These are phyloP conservation scores for Aix galericulata DNA, from an alignment of 2,113 vertebrate species.

Conservation along the genomic window DNA sequence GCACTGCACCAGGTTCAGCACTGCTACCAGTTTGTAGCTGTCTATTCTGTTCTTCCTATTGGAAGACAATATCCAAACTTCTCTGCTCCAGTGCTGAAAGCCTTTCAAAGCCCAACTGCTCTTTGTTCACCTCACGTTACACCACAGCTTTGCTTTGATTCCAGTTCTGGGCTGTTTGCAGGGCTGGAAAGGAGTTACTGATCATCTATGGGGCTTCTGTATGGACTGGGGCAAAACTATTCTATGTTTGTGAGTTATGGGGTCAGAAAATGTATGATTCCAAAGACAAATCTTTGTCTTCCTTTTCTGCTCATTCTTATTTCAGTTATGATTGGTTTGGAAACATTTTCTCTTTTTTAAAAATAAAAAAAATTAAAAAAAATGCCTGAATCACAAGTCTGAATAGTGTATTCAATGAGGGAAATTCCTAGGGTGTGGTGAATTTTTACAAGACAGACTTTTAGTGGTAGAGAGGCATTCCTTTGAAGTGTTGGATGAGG, in stretches of 20 bases:
- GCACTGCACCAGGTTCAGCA: neutral
- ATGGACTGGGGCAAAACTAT: neutral
- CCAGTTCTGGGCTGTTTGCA: neutral
- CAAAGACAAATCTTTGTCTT: neutral
- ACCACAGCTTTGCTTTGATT: neutral
- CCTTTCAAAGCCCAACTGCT: neutral
- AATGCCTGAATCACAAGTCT: neutral
- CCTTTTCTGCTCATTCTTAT: neutral
- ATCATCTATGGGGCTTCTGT: neutral
- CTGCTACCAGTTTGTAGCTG: neutral
- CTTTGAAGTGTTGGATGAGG: constrained; percentile 46
- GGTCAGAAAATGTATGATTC: neutral
- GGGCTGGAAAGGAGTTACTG: neutral
- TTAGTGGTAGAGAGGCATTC: constrained; percentile 21
- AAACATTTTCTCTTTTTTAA: neutral
- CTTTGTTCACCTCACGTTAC: neutral
- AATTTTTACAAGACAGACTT: constrained; percentile 53
- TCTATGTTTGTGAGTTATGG: neutral
- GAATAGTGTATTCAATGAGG: neutral
- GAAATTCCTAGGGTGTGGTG: constrained; percentile 40
- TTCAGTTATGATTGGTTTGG: neutral
- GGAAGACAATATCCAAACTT: neutral
- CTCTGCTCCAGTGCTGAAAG: neutral
- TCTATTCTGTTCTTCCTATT: neutral
- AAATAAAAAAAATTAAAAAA: no score